A percentile compares a stretch with the other conserved stretches of the same genome.
phyloP scores from a whole-genome alignment of 2,888 invertebrate genomes.

The Melipona bicolor region DNA sequence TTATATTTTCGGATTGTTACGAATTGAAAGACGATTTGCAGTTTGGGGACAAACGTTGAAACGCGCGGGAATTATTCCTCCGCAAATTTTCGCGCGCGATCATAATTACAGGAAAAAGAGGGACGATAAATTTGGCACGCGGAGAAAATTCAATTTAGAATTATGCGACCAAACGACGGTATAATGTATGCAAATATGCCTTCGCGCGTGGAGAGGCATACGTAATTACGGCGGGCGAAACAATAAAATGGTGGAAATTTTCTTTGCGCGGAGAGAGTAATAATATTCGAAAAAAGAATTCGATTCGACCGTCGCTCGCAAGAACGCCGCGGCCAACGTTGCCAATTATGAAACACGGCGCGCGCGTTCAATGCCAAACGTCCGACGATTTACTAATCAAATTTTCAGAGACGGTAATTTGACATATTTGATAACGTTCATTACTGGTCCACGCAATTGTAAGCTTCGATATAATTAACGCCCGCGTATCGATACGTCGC shows the following conservation, averaged over 20 bases:
- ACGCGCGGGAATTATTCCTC: no score
- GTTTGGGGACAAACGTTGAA: no score
- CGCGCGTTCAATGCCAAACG: slow-evolving; percentile 17
- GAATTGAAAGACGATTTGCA: no score
- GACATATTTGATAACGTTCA: slow-evolving; percentile 48
- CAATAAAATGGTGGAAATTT: background rate
- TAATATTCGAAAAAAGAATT: background rate
- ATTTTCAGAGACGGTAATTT: slow-evolving; percentile 44
- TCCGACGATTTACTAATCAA: slow-evolving; percentile 33
- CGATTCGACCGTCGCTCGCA: background rate
- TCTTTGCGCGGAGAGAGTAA: background rate
- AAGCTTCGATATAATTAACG: slow-evolving; percentile 44
- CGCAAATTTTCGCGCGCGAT: background rate
- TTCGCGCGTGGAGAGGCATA: no score
- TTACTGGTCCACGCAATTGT: slow-evolving; percentile 40
- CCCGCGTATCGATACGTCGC: slow-evolving; percentile 20
- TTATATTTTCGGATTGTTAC: no score
- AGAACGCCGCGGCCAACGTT: background rate
- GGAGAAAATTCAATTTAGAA: background rate
- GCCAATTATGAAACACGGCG: slow-evolving; percentile 20
- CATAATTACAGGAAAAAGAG: background rate
- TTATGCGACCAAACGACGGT: background rate
- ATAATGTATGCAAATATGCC: background rate
- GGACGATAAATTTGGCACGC: background rate
- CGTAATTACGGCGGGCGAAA: background rate